Conservation (phyloP, 2,888 invertebrate genomes). For the Ashinkailepas kermadecensis region DNA sequence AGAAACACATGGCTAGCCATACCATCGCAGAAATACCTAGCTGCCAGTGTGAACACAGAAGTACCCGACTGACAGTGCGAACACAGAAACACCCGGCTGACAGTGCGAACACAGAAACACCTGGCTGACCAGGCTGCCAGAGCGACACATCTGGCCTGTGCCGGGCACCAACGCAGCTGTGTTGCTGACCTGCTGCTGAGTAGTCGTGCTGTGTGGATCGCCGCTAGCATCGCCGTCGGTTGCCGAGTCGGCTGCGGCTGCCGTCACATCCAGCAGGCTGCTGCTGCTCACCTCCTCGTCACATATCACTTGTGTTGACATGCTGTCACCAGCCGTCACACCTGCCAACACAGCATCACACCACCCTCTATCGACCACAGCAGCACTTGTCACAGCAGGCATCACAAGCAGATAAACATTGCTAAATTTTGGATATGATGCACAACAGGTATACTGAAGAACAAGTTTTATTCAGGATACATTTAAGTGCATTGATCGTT, state of each 20-base stretch:
- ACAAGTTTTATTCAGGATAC: too few species aligned
- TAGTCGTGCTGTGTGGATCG: not conserved
- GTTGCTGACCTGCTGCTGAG: not conserved
- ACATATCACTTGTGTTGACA: not conserved
- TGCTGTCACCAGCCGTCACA: not conserved
- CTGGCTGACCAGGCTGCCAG: not conserved
- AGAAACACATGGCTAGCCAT: too few species aligned
- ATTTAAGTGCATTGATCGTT: too few species aligned
- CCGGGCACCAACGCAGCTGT: not conserved
- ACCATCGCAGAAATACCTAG: too few species aligned
- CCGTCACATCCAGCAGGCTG: not conserved
- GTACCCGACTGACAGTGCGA: too few species aligned
- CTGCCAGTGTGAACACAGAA: too few species aligned
- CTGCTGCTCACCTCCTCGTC: conserved; percentile 11
- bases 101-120: not conserved
- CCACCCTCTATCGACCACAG: too few species aligned
- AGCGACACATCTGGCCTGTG: not conserved
- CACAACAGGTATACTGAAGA: too few species aligned
- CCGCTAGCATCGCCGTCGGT: not conserved
- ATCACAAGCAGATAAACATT: too few species aligned
- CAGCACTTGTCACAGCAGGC: too few species aligned
- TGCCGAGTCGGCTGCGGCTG: not conserved
- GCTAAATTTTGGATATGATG: too few species aligned
- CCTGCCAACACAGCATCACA: not conserved
- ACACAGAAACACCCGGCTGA: too few species aligned